Evolutionary conservation across 2,797 vertebrate genomes (phyloP).

Genomic region (Phrynocephalus forsythii): DNA sequence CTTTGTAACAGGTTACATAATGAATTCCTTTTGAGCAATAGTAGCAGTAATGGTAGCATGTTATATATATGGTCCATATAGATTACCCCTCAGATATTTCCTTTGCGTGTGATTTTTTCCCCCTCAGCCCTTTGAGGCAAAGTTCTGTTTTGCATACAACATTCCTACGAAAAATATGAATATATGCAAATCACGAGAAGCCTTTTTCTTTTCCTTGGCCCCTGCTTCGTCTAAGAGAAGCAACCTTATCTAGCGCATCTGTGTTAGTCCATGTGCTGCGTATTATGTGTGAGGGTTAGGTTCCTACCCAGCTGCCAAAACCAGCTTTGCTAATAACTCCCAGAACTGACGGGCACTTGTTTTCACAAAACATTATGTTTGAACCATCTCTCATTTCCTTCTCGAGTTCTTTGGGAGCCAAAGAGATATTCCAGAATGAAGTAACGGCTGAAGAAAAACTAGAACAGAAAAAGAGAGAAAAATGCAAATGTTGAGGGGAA

Average conservation of each 20-base stretch:
- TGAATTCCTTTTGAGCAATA: not conserved
- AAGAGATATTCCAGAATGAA: conserved; percentile 37
- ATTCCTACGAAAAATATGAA: not conserved
- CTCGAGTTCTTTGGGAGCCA: conserved; percentile 52
- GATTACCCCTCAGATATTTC: not conserved
- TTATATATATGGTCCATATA: too few relatives aligned
- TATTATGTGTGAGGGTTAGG: not conserved
- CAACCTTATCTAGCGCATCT: not conserved
- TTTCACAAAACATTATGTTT: conserved; percentile 48
- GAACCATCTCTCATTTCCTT: conserved; percentile 40
- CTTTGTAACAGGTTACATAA: not conserved
- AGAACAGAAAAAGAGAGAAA: not conserved
- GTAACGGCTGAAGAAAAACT: conserved; percentile 30
- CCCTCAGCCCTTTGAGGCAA: not conserved
- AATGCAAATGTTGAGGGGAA: conserved; percentile 1
- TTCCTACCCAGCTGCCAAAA: conserved; percentile 22
- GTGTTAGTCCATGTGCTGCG: not conserved
- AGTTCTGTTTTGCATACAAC: not conserved
- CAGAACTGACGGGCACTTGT: conserved; percentile 22
- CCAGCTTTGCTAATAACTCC: conserved; percentile 34
- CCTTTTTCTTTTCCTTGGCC: not conserved
- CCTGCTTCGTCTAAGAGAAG: not conserved
- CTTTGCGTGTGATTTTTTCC: not conserved
- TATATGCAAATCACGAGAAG: not conserved
- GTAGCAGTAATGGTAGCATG: not conserved